A percentile compares a stretch with the other conserved stretches of the same genome.
These are phyloP conservation scores for Seira sanloemensis DNA, from an alignment of 2,888 invertebrate genomes.

Conservation along the genomic window DNA sequence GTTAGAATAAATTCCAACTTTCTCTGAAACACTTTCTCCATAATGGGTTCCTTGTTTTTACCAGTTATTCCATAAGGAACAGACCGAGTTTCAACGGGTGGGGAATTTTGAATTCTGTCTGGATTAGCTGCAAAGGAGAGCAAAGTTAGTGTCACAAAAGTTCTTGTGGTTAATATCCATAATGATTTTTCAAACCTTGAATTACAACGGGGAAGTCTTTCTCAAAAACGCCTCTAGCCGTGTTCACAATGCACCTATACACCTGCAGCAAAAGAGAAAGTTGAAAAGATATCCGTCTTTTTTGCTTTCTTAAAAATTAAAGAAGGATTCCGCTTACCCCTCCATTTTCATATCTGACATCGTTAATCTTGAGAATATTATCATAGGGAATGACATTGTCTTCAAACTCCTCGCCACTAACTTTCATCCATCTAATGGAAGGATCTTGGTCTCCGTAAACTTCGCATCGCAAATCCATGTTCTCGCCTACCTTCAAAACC, in stretches of 20 bases:
- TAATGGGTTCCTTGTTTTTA: not conserved
- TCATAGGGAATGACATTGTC: conserved; percentile 80
- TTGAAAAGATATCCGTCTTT: not conserved
- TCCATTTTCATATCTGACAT: conserved; percentile 80
- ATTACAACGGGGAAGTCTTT: conserved; percentile 80
- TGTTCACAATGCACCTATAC: conserved; percentile 82
- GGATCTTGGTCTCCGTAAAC: conserved; percentile 78
- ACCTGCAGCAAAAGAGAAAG: conserved; percentile 66
- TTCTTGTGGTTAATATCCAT: too few species aligned
- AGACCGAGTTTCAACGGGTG: conserved; percentile 78
- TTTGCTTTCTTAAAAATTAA: not conserved
- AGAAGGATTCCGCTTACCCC: conserved; percentile 76
- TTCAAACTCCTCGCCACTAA: conserved; percentile 78
- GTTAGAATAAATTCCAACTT: too few species aligned
- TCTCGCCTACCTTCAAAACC: conserved; percentile 79
- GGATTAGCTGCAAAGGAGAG: conserved; percentile 63
- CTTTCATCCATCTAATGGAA: conserved; percentile 81
- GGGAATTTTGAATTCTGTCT: conserved; percentile 68
- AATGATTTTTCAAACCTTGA: conserved; percentile 77
- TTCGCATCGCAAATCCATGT: conserved; percentile 82
- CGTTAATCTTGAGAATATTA: conserved; percentile 79
- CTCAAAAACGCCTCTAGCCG: conserved; percentile 78
- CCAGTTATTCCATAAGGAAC: conserved; percentile 79
- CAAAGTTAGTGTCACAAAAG: too few species aligned
- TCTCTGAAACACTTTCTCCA: too few species aligned